These are phyloP conservation scores for Sebastes hubbsi DNA, from an alignment of 2,797 vertebrate species.

Conservation along the genomic window DNA sequence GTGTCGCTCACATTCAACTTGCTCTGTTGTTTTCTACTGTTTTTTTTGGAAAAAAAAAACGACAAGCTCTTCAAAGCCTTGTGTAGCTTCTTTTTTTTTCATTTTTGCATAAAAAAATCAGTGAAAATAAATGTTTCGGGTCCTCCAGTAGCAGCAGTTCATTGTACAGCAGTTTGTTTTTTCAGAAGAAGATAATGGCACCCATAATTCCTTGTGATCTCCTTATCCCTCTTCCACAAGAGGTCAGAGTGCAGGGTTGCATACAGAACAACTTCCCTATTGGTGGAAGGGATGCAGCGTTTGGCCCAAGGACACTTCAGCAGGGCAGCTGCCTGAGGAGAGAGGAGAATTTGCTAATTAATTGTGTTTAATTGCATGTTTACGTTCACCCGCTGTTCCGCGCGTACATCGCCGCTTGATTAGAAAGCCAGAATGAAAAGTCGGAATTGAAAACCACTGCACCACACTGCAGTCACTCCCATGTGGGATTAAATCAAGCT, in stretches of 20 bases:
- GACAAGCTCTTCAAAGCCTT: conserved; percentile 43
- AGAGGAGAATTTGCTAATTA: conserved; percentile 12
- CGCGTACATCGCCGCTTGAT: conserved; percentile 36
- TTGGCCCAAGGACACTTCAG: conserved; percentile 32
- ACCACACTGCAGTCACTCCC: conserved; percentile 53
- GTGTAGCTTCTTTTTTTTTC: conserved; percentile 11
- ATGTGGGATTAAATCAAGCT: conserved; percentile 81
- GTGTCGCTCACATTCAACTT: conserved; percentile 65
- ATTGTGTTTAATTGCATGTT: conserved; percentile 55
- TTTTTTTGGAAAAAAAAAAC: conserved; percentile 15
- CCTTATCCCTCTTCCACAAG: neutral
- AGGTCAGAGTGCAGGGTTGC: conserved; percentile 28
- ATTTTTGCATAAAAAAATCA: neutral
- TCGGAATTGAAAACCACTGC: conserved; percentile 42
- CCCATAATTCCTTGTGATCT: neutral
- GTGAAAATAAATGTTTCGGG: conserved; percentile 23
- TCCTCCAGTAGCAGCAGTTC: conserved; percentile 4
- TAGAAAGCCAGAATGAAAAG: conserved; percentile 39
- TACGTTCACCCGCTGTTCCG: conserved; percentile 51
- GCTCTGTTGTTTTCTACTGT: conserved; percentile 59
- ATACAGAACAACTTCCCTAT: conserved; percentile 1
- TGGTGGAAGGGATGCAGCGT: neutral
- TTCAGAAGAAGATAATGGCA: neutral
- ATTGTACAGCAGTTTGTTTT: neutral
- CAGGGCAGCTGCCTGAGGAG: conserved; percentile 1